Conservation (phyloP, 2,888 invertebrate species). For the Trileptium ribeirensis region DNA sequence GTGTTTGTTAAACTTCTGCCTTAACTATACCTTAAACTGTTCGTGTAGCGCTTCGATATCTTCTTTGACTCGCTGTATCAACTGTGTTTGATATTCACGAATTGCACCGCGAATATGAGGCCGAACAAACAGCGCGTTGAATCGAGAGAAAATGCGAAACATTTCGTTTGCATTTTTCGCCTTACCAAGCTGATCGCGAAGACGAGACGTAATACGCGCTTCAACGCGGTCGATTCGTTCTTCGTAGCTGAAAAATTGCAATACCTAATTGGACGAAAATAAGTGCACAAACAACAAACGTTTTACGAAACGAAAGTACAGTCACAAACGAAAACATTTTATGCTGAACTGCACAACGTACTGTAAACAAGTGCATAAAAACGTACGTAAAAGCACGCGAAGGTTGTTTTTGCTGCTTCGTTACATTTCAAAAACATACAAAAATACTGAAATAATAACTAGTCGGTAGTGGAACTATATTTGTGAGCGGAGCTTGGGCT, state of each 20-base stretch:
- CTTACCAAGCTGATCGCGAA: conserved; percentile 92
- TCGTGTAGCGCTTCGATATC: conserved; percentile 96
- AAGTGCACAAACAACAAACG: too few relatives aligned
- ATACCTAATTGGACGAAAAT: too few relatives aligned
- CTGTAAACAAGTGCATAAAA: too few relatives aligned
- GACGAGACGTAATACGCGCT: conserved; percentile 89
- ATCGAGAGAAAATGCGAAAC: conserved; percentile 93
- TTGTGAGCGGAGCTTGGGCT: too few relatives aligned
- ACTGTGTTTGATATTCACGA: conserved; percentile 94
- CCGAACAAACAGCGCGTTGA: conserved; percentile 95
- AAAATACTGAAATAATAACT: too few relatives aligned
- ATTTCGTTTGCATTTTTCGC: conserved; percentile 99
- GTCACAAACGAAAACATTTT: too few relatives aligned
- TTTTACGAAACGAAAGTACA: too few relatives aligned
- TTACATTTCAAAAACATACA: too few relatives aligned
- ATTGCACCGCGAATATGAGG: conserved; percentile 98
- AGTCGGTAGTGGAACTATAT: too few relatives aligned
- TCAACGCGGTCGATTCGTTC: conserved; percentile 97
- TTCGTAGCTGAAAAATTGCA: conserved; percentile 72
- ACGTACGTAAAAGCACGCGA: too few relatives aligned
- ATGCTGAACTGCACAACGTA: too few relatives aligned
- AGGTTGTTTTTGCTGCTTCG: too few relatives aligned
- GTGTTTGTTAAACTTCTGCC: not conserved
- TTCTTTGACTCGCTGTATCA: conserved; percentile 96
- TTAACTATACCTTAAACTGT: conserved; percentile 76